These are phyloP conservation scores for Chrysodeixis includens DNA, from an alignment of 2,888 invertebrate genomes.

Conservation along the genomic window DNA sequence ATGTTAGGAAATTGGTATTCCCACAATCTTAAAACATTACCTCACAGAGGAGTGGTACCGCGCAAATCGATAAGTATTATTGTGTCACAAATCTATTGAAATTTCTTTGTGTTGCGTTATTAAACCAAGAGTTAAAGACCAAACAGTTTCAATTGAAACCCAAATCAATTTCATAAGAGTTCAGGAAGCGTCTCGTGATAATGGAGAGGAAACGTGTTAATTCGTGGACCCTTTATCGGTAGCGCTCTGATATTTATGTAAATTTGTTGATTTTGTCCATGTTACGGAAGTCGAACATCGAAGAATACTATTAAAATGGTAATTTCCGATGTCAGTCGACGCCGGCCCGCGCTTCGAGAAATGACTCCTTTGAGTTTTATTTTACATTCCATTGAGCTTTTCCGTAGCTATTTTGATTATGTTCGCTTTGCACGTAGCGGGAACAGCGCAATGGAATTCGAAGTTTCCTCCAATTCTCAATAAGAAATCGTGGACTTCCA, in stretches of 20 bases:
- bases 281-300: constrained; percentile 48
- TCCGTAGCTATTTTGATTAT: constrained; percentile 22
- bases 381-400: constrained; percentile 45
- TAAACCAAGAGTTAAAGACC: not conserved
- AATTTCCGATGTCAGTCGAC: constrained; percentile 45
- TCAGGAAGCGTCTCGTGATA: constrained; percentile 20
- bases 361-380: constrained; percentile 29
- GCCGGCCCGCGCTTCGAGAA: constrained; percentile 13
- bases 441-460: constrained; percentile 39
- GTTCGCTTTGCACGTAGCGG: constrained; percentile 16
- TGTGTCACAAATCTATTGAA: constrained; percentile 22
- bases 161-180: constrained; percentile 13
- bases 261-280: constrained; percentile 53
- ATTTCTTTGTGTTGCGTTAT: constrained; percentile 19
- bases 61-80: constrained; percentile 31
- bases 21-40: not conserved
- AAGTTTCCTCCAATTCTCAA: constrained; percentile 24
- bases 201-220: constrained; percentile 22
- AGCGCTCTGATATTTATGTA: constrained; percentile 41
- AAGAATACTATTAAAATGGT: constrained; percentile 57
- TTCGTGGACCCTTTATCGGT: constrained; percentile 20
- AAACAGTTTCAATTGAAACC: constrained; percentile 9
- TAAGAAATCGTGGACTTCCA: constrained; percentile 8
- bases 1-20: constrained; percentile 2
- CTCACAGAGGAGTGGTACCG: constrained; percentile 16